phyloP scores from a whole-genome alignment of 2,113 vertebrate species.

The Cnemophilus loriae region DNA sequence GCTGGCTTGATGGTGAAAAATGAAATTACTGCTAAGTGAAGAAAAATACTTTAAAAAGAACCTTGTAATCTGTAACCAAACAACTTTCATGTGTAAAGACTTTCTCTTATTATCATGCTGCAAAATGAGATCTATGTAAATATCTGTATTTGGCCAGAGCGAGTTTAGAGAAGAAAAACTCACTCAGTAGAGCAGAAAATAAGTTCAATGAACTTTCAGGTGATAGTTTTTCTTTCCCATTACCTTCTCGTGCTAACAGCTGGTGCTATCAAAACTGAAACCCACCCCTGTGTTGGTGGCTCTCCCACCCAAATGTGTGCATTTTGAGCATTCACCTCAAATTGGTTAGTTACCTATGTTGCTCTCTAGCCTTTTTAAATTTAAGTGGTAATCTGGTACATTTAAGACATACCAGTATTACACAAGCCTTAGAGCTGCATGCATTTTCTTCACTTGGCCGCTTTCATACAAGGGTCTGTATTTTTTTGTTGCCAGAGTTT shows the following conservation, averaged over 20 bases:
- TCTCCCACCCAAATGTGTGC: neutral
- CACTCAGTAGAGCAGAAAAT: neutral
- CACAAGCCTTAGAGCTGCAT: neutral
- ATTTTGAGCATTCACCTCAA: neutral
- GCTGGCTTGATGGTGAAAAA: neutral
- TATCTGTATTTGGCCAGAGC: neutral
- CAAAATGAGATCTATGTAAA: neutral
- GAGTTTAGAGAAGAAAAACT: neutral
- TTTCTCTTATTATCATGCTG: neutral
- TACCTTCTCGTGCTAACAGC: neutral
- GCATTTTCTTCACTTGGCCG: neutral
- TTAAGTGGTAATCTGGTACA: neutral
- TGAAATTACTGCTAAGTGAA: neutral
- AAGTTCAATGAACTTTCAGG: neutral
- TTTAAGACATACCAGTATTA: neutral
- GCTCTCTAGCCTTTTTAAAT: neutral
- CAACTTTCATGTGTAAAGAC: neutral
- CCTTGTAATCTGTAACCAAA: neutral
- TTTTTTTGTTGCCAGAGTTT: neutral
- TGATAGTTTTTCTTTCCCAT: neutral
- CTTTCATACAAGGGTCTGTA: neutral
- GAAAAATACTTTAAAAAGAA: neutral
- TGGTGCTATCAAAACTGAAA: neutral
- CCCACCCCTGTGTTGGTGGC: neutral
- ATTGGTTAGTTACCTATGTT: neutral